phyloP scores from a whole-genome alignment of 2,113 vertebrate genomes.

The Phoenicopterus ruber region DNA sequence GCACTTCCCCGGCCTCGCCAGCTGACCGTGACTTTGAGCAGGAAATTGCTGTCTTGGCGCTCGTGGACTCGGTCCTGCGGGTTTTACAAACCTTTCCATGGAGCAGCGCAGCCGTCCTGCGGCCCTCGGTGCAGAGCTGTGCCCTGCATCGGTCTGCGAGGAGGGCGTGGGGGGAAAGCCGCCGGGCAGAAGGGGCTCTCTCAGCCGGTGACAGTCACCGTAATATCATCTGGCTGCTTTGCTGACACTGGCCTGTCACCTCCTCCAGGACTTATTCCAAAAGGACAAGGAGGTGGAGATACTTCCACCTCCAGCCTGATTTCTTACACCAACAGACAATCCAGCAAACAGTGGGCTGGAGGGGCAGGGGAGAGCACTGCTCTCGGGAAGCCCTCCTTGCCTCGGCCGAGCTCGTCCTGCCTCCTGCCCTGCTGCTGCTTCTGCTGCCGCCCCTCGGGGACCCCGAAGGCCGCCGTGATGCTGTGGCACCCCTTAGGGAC shows the following conservation, averaged over 20 bases:
- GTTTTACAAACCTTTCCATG: background rate
- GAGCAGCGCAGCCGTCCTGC: background rate
- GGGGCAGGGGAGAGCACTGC: background rate
- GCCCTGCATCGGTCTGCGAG: accelerated
- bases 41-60: background rate
- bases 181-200: background rate
- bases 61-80: background rate
- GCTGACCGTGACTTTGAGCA: background rate
- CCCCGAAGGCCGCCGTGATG: background rate
- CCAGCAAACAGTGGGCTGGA: background rate
- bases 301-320: background rate
- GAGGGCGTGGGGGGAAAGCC: background rate
- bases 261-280: background rate
- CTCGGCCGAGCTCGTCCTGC: background rate
- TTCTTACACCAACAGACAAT: too few relatives aligned
- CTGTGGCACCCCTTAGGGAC: background rate
- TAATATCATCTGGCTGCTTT: background rate
- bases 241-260: background rate
- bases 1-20: background rate
- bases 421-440: background rate
- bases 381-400: background rate
- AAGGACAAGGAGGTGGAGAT: background rate
- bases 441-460: background rate
- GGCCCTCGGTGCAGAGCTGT: background rate
- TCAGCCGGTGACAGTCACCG: background rate